Base-by-base conservation (phyloP, 2,888 invertebrate species). In the Tiliacea aurago region DNA sequence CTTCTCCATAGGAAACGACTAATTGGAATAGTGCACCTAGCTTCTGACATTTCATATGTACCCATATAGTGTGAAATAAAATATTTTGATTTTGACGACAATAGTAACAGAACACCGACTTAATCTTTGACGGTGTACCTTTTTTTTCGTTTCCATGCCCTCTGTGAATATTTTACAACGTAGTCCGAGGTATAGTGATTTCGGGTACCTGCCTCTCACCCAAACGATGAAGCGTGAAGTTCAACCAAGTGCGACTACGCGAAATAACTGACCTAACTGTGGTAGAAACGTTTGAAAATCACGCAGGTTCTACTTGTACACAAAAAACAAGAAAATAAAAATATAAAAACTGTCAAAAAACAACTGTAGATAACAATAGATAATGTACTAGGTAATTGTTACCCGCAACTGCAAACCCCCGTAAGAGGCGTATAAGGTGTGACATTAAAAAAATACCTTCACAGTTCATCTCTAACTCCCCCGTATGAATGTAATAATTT, bases 151-250 rank as follows among this genome's bases (percentile, higher is more conserved):
- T 86, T 88, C 87, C 86, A 86, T 88, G 86, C 90, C 90, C 91
- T 91, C 87, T 88, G 89, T 90, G 91, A 90, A 89, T 89, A 89
- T 88, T 87, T 87, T 89, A 89, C 87, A 88, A 90, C 86, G 90
- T 88, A 90, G 92, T 91, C 90, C 90, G 87, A 87, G 80, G 81
- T 87, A 87, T 90, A 90, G 90, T 91, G 92, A 92, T 93, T 91
- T 92, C 90, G 91, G 85, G 89, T 89, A 90, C 85, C 86, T 91
- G 91, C 91, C 63, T 45, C 51, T 88, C 90, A 89, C 87, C 81
- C 78, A 74, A 65, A 77, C 78, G 81, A 80, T 84, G 77, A 68
- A 79, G 79, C 87, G 83, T 84, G 80, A 84, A 84, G 78, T 76
- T 66, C 75, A 63, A 49, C 63, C 67, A 76, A 77, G 76, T 77